Conservation (phyloP, 1,140 invertebrate species). For the Hyphantria cunea region DNA sequence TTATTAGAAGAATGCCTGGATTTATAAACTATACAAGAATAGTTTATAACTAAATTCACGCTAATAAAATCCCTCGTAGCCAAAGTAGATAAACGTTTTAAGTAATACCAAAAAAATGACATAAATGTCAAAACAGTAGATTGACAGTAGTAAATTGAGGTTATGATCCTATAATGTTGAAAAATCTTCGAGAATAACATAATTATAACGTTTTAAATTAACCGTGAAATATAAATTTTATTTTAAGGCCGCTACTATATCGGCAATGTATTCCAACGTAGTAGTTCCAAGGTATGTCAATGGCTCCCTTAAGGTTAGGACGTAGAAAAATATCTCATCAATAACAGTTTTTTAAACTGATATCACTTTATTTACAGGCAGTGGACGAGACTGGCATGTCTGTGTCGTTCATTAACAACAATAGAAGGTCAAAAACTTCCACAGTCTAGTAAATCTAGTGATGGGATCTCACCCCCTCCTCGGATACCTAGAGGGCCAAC, state of each 20-base stretch:
- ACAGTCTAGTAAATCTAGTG: slow-evolving; percentile 50
- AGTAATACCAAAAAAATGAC: not conserved
- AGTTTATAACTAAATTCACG: no score
- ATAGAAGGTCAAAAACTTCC: slow-evolving; percentile 68
- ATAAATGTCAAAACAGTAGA: not conserved
- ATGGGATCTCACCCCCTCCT: slow-evolving; percentile 82
- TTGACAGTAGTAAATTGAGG: not conserved
- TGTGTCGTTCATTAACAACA: slow-evolving; percentile 59
- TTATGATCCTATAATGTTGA: not conserved
- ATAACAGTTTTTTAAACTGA: slow-evolving; percentile 5
- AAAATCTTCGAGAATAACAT: not conserved
- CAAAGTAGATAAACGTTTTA: no score
- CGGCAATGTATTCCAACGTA: slow-evolving; percentile 56
- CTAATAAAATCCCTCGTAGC: no score
- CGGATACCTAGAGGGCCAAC: slow-evolving; percentile 89
- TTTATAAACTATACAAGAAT: no score
- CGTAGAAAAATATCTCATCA: not conserved
- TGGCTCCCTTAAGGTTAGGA: slow-evolving; percentile 9
- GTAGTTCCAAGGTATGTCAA: slow-evolving; percentile 46
- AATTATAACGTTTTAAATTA: not conserved
- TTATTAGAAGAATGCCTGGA: no score
- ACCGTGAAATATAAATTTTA: no score
- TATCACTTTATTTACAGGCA: slow-evolving; percentile 45
- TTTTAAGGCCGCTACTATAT: not conserved
- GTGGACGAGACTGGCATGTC: slow-evolving; percentile 53